Evolutionary conservation across 2,797 vertebrate genomes (phyloP), one percentile per base, ranked within the genome.

Genomic region (Parambassis ranga): DNA sequence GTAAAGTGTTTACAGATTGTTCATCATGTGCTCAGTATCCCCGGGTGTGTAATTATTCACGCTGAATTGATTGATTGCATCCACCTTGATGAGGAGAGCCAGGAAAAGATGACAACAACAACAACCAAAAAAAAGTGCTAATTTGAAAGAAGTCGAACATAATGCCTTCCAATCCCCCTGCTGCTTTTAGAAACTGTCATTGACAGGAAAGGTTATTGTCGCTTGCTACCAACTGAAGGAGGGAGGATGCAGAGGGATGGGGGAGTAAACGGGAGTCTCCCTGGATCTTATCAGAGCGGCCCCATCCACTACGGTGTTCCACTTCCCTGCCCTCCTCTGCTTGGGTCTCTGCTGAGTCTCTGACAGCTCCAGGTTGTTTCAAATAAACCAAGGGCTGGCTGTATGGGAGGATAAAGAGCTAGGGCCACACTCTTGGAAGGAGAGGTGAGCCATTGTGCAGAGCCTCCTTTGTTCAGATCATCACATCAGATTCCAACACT

Each of bases 321-420:
- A 76, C 74, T 79, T 78, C 68, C 60, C 59, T 84, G 65, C 69
- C 53, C 78, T 65, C 55, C 42, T 68, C 71, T 77, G 47, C 33
- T 61, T 7, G 22, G 23, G 56, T 71, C 70, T 71, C 61, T 35
- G 20, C 65, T 57, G 69, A 73, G 52, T 50, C 53, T 71, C 61
- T 82, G 77, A 81, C 79, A 83, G 79, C 86, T 82, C 53, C 74
- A 75, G 78, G 83, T 79, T 85, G 77, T 76, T 80, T 81, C 62
- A 63, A 75, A 61, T 64, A 70, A 84, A 71, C 51, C 66, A 41
- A 37, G 57, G 48, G 65, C 73, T 63, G 46, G 49, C 30, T 65
- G 30, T 71, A 51, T 50, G 69, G 69, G 51, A 71, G 64, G 56
- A 81, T 69, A 73, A 78, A 82, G 75, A 77, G 61, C 60, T 65